Percentiles rank a stretch among this genome's conserved stretches.
phyloP scores from a whole-genome alignment of 2,113 vertebrate species.

The Platysternon megacephalum region DNA sequence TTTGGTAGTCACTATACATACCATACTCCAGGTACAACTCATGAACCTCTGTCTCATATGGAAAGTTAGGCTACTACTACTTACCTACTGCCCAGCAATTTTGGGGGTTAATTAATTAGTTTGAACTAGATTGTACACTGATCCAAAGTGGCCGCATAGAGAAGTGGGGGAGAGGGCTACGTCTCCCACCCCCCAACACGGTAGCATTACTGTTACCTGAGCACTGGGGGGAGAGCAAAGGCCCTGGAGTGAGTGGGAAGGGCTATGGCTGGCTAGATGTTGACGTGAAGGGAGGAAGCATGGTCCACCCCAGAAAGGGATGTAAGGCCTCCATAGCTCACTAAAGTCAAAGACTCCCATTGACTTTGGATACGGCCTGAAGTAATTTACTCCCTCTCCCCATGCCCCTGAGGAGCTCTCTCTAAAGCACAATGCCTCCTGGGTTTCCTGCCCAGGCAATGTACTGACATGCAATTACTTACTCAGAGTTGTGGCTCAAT shows the following conservation, averaged over 20 bases:
- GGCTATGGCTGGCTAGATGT: neutral
- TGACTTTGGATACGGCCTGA: neutral
- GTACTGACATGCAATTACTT: neutral
- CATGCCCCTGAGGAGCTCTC: neutral
- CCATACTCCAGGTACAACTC: neutral
- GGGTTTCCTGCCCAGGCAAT: neutral
- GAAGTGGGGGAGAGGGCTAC: neutral
- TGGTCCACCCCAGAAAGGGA: neutral
- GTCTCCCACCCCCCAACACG: neutral
- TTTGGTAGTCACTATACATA: neutral
- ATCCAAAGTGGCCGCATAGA: neutral
- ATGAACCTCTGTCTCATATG: neutral
- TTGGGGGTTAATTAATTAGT: neutral
- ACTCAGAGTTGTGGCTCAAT: neutral
- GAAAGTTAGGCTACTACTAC: neutral
- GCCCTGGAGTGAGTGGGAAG: neutral
- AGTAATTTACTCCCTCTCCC: neutral
- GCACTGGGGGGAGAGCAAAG: neutral
- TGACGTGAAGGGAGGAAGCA: neutral
- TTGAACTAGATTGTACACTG: neutral
- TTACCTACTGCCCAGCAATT: neutral
- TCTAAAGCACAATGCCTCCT: neutral
- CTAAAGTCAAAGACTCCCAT: neutral
- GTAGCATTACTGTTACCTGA: neutral
- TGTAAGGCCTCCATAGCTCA: neutral